phyloP scores from a whole-genome alignment of 2,888 invertebrate species.

The Parasteatoda lunata region DNA sequence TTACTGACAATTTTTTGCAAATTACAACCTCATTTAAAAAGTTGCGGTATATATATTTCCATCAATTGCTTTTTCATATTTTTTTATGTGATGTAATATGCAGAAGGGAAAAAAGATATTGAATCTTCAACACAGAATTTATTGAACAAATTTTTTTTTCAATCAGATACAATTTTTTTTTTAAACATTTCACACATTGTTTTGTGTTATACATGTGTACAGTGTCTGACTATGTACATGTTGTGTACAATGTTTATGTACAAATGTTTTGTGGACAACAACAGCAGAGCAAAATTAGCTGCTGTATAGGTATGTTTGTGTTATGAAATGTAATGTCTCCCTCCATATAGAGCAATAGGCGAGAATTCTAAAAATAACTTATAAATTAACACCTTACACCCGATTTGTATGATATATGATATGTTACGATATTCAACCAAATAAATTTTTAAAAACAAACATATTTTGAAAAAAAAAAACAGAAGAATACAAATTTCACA shows the following conservation, averaged over 20 bases:
- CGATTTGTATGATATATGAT: background rate
- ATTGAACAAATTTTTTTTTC: conserved; percentile 61
- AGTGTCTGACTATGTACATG: conserved; percentile 69
- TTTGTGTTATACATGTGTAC: conserved; percentile 68
- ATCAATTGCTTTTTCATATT: too few species aligned
- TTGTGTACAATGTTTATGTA: conserved; percentile 68
- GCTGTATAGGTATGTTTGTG: conserved; percentile 49
- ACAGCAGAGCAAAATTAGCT: conserved; percentile 32
- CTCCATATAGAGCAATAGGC: background rate
- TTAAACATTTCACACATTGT: conserved; percentile 52
- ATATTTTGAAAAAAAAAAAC: background rate
- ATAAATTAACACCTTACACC: background rate
- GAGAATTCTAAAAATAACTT: too few species aligned
- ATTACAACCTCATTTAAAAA: background rate
- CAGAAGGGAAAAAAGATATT: background rate
- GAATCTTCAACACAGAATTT: conserved; percentile 59
- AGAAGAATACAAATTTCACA: too few species aligned
- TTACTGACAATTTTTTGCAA: too few species aligned
- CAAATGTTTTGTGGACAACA: conserved; percentile 66
- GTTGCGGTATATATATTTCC: background rate
- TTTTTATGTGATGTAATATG: too few species aligned
- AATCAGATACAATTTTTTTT: conserved; percentile 26
- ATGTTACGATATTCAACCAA: background rate
- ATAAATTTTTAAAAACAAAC: background rate
- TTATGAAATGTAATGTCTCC: conserved; percentile 43